These are phyloP conservation scores for Sweltsa coloradensis DNA, from an alignment of 1,140 invertebrate species.

Conservation along the genomic window DNA sequence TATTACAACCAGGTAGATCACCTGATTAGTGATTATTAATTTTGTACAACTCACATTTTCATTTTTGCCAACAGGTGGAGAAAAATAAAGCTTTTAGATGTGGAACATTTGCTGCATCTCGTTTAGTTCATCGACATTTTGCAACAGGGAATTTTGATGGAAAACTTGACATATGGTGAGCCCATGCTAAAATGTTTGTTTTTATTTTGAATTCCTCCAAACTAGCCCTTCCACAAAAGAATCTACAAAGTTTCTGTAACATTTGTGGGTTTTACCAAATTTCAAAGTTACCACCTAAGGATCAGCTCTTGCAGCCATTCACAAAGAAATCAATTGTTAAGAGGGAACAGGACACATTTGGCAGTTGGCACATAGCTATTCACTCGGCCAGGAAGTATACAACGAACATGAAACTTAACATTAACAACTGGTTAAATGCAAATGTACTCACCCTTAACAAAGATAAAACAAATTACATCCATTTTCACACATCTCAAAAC, in stretches of 20 bases:
- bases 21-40: too few relatives aligned
- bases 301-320: not conserved
- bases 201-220: not conserved
- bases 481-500: too few relatives aligned
- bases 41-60: too few relatives aligned
- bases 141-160: conserved; percentile 89
- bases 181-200: not conserved
- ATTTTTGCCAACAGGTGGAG: too few relatives aligned
- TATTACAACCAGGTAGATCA: too few relatives aligned
- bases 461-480: too few relatives aligned
- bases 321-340: too few relatives aligned
- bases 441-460: too few relatives aligned
- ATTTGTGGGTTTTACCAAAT: not conserved
- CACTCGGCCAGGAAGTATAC: too few relatives aligned
- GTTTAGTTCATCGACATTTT: conserved; percentile 59
- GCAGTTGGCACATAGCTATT: too few relatives aligned
- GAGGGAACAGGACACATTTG: too few relatives aligned
- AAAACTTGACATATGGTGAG: conserved; percentile 67
- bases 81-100: conserved; percentile 80
- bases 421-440: too few relatives aligned
- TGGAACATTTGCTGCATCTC: conserved; percentile 82
- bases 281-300: not conserved
- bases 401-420: not conserved
- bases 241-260: not conserved
- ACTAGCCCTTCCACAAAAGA: not conserved